phyloP scores from a whole-genome alignment of 37 sponge, comb jelly and placozoan species.

The Ianthella basta region DNA sequence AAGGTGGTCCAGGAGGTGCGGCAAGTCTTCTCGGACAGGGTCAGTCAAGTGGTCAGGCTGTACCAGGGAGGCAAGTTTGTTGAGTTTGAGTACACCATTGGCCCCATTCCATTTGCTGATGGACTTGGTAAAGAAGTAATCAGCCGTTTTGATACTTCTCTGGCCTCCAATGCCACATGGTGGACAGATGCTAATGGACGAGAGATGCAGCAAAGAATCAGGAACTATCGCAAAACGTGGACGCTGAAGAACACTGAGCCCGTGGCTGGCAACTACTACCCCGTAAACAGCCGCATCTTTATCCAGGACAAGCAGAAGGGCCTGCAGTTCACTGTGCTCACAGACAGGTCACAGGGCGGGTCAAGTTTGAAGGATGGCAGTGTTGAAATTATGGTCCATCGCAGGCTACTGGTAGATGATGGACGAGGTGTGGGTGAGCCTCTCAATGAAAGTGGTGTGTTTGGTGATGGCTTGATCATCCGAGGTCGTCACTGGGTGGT shows the following conservation, averaged over 20 bases:
- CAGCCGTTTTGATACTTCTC: conserved; percentile 69
- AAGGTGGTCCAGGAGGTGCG: conserved; percentile 18
- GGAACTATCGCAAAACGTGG: conserved; percentile 86
- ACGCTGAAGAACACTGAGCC: conserved; percentile 84
- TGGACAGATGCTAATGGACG: conserved; percentile 97
- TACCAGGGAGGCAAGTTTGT: conserved; percentile 46
- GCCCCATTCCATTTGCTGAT: conserved; percentile 72
- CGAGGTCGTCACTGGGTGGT: conserved; percentile 68
- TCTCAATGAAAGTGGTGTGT: conserved; percentile 74
- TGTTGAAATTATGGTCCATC: conserved; percentile 81
- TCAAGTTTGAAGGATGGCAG: conserved; percentile 80
- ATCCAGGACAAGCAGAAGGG: conserved; percentile 56
- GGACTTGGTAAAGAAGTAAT: conserved; percentile 91
- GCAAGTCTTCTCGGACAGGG: conserved; percentile 29
- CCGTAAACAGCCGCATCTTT: conserved; percentile 84
- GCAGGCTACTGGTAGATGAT: conserved; percentile 61
- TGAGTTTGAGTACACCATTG: conserved; percentile 86
- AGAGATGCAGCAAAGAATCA: conserved; percentile 83
- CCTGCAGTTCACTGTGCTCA: conserved; percentile 87
- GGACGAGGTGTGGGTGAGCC: conserved; percentile 60
- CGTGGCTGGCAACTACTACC: conserved; percentile 95
- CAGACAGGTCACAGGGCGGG: conserved; percentile 95
- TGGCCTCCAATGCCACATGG: conserved; percentile 59
- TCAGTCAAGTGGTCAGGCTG: conserved; percentile 62
- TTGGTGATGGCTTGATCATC: conserved; percentile 78